These are phyloP conservation scores for Caprella mutica DNA, from an alignment of 2,888 invertebrate species.

Conservation along the genomic window DNA sequence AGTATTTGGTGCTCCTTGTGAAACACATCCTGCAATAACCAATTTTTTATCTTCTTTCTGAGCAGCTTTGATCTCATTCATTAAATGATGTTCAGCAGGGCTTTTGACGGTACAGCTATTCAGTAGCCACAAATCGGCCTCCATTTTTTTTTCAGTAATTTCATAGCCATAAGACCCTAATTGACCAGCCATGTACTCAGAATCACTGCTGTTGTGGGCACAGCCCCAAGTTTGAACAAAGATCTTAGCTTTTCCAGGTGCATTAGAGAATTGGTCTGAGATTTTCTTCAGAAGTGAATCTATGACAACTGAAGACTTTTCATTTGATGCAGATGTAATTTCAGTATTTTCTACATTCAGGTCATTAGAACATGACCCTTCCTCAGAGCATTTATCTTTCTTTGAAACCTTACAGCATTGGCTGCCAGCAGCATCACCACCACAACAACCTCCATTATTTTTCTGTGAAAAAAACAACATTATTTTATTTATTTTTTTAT, in stretches of 20 bases:
- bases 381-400: too few species aligned
- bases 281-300: too few species aligned
- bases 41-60: slow-evolving; percentile 62
- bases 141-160: slow-evolving; percentile 58
- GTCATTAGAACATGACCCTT: too few species aligned
- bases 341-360: too few species aligned
- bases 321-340: not conserved
- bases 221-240: slow-evolving; percentile 96
- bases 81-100: slow-evolving; percentile 90
- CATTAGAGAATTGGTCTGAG: too few species aligned
- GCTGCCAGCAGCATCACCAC: not conserved
- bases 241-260: slow-evolving; percentile 59
- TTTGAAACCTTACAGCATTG: too few species aligned
- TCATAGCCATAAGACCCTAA: slow-evolving; percentile 76
- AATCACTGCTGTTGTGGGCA: slow-evolving; percentile 93
- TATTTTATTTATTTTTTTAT: too few species aligned
- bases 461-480: too few species aligned
- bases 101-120: slow-evolving; percentile 98
- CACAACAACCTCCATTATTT: too few species aligned
- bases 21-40: slow-evolving; percentile 87
- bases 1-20: slow-evolving; percentile 35
- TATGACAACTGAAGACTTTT: not conserved
- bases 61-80: slow-evolving; percentile 65
- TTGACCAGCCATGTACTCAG: slow-evolving; percentile 97
- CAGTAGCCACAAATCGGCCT: slow-evolving; percentile 84